Base-by-base conservation (phyloP, 1,140 invertebrate genomes). In the Cylas formicarius region DNA sequence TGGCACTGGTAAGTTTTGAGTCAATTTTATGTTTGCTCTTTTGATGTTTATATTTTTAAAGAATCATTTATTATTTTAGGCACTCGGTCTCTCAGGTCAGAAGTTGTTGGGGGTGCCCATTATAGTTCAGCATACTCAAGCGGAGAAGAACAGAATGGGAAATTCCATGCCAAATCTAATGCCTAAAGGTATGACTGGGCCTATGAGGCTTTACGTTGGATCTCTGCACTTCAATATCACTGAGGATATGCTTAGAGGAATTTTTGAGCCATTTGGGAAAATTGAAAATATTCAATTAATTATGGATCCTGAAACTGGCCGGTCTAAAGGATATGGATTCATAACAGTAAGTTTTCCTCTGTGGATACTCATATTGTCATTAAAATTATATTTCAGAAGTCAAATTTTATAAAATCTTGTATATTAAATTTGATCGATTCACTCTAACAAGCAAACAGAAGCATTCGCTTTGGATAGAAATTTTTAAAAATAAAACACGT, bases 261-360 rank as follows among this genome's bases (percentile, higher is more conserved):
- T 99, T 45, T 99, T 99, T 72, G 96, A 99, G 70, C 96, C 97
- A 1, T 99, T 99, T 72, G 97, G 97, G 38, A 94, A 94, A 76
- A 95, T 99, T 63, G 93, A 97, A 64, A 87, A 86, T 48, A 96
- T 99, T 58, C 90, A 97, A 67, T 69, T 99, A 14, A 93, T 97
- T 58, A 90, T 86, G 71, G 94, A 99, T 69, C 83, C 85, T 19
- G 93, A 97, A 69, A 92, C 90, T 20, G 88, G 86, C 16, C 77
- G 91, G 49, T 97, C 94, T 8, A 93, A 95, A 74, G 96, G 95
- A 35, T 97, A 95, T 70, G 96, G 94, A 7, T 98, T 97, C 68
- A 81, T 99, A 40, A 97, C 91, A 57, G 92, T 96, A 75, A 81
- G 79, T 78, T 44, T 29, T 47, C 22, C 0, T 13, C 8, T 13